These are phyloP conservation scores for Venustaconcha ellipsiformis DNA, from an alignment of 1,140 invertebrate genomes.

Conservation along the genomic window DNA sequence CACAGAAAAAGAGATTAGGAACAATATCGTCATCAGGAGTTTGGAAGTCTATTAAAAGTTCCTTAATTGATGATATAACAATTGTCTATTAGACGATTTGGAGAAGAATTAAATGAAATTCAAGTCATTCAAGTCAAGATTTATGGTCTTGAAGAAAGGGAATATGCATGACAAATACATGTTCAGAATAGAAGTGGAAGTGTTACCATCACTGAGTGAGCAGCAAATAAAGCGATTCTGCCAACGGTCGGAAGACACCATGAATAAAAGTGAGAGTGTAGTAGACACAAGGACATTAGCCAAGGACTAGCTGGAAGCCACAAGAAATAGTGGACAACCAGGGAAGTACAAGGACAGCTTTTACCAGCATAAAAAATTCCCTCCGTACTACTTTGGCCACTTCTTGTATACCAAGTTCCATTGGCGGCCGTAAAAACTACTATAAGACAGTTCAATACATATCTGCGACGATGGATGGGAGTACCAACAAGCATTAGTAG, in stretches of 20 bases:
- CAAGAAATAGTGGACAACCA: slow-evolving; percentile 22
- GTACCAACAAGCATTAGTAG: slow-evolving; percentile 20
- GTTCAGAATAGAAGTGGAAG: slow-evolving; percentile 7
- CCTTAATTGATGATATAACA: slow-evolving; percentile 29
- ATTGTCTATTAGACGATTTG: slow-evolving; percentile 27
- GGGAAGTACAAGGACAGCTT: slow-evolving; percentile 34
- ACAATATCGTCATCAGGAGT: slow-evolving; percentile 9
- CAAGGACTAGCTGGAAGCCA: slow-evolving; percentile 22
- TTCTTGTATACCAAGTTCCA: neutral
- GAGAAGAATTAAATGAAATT: slow-evolving; percentile 25
- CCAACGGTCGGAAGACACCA: slow-evolving; percentile 14
- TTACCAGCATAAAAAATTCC: slow-evolving; percentile 31
- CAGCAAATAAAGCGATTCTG: slow-evolving; percentile 18
- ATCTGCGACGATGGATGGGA: slow-evolving; percentile 11
- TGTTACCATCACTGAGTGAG: slow-evolving; percentile 11
- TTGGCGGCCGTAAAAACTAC: no score
- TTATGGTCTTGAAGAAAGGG: slow-evolving; percentile 29
- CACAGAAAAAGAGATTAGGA: slow-evolving; percentile 15
- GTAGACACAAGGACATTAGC: neutral
- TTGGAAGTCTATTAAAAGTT: slow-evolving; percentile 15
- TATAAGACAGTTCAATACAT: no score
- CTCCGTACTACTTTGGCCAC: slow-evolving; percentile 19
- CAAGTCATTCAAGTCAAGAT: slow-evolving; percentile 21
- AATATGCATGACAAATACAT: slow-evolving; percentile 13
- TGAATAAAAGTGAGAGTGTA: slow-evolving; percentile 18